Evolutionary conservation across 2,113 vertebrate genomes (phyloP), one percentile per base, ranked within the genome.

Genomic region (Sander lucioperca): DNA sequence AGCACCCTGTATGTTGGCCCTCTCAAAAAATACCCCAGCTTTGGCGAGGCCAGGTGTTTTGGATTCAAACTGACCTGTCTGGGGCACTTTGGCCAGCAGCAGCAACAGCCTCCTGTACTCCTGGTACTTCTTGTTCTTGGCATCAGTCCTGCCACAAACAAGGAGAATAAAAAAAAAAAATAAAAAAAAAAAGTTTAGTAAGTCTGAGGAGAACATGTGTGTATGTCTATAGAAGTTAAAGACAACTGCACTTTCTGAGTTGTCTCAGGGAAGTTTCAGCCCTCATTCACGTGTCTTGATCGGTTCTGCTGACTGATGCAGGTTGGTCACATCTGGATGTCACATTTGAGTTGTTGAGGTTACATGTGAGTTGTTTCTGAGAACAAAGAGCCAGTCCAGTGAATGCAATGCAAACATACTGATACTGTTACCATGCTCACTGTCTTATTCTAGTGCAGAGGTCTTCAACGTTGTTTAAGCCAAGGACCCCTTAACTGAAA

Each of bases 21-120:
- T 14, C 19, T 47, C 25, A 51, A 63, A 85, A 69, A 81, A 76
- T 9, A 66, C 4, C 45, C 9, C 3, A 47, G 36, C 68, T 21
- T 25, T 6, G 51, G 36, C 1, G 11, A 80, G 23, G 16, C 27
- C 74, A 36, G 63, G n/a, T 69, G 86, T 83, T 70, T 50, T 10
- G 58, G 59, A 43, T 67, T 43, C 77, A 80, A 12, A 92, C 94
- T 69, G 83, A 99, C 98, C 98, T 95, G 93, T 97, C 83, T 93
- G 43, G 1, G 98, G 98, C 66, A 99, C 95, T 0, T 83, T 88
- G 0, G 88, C 91, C 66, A 99, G 94, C 33, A 95, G 93, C 68
- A 94, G 50, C 74, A 83, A 43, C 94, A 99, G 93, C 50, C 74
- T 95, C 73, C 88, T 83, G 86, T 95, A 93, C 76, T 96, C 96